A percentile compares a stretch with the other conserved stretches of the same genome.
phyloP scores from a whole-genome alignment of 2,113 vertebrate species.

The Regulus satrapa region DNA sequence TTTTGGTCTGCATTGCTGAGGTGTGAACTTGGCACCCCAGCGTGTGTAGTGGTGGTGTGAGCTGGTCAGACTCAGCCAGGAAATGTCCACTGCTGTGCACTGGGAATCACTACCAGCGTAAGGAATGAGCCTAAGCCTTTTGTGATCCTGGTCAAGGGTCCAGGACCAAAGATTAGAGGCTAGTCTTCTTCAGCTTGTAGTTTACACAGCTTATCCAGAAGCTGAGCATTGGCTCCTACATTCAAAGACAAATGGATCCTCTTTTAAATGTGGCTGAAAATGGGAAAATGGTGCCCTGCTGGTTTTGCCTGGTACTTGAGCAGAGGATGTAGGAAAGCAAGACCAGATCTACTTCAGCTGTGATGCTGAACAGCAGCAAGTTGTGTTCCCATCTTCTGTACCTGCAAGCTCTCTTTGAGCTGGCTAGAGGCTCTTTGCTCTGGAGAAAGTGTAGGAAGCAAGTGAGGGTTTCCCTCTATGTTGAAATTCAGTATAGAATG shows the following conservation, averaged over 20 bases:
- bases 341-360: background rate
- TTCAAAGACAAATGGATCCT: background rate
- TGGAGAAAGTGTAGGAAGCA: background rate
- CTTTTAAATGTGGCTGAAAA: background rate
- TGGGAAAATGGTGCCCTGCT: background rate
- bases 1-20: background rate
- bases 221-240: accelerated
- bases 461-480: background rate
- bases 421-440: background rate
- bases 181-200: background rate
- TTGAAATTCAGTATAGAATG: background rate
- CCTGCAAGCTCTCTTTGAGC: background rate
- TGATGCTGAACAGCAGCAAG: background rate
- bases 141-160: background rate
- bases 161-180: background rate
- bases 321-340: background rate
- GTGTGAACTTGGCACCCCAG: background rate
- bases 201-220: background rate
- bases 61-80: background rate
- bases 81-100: accelerated
- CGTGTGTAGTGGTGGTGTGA: background rate
- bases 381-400: background rate
- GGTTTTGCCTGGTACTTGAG: background rate
- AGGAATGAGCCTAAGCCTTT: background rate
- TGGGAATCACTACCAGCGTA: accelerated